Percentiles rank a stretch among this genome's conserved stretches.
These are phyloP conservation scores for Porites rus DNA, from an alignment of 92 coral and sea anemone genomes.

Conservation along the genomic window DNA sequence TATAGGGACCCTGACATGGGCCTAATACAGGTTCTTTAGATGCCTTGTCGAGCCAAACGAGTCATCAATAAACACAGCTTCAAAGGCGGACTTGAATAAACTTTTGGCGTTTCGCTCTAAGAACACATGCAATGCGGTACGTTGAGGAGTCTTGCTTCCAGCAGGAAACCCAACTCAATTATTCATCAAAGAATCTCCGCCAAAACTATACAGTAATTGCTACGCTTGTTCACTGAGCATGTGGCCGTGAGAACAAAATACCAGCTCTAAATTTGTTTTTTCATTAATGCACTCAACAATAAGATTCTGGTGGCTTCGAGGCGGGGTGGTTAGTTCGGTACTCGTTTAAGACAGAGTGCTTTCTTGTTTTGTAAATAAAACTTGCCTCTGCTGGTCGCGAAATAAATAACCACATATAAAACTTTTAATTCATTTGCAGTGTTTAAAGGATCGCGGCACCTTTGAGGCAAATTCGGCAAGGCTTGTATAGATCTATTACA, in stretches of 20 bases:
- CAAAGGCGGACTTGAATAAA: background rate
- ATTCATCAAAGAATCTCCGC: slow-evolving; percentile 49
- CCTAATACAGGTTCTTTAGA: too few species aligned
- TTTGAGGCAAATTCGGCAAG: slow-evolving; percentile 18
- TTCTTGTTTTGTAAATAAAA: background rate
- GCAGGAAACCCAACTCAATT: slow-evolving; percentile 50
- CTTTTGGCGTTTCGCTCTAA: slow-evolving; percentile 13
- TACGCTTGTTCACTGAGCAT: slow-evolving; percentile 3
- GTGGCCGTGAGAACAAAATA: slow-evolving; percentile 14
- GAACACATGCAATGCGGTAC: slow-evolving; percentile 9
- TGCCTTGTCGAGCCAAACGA: too few species aligned
- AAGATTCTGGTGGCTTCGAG: background rate
- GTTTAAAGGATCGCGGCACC: slow-evolving; percentile 24
- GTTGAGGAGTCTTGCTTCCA: slow-evolving; percentile 3
- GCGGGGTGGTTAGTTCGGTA: slow-evolving; percentile 31
- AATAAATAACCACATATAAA: slow-evolving; percentile 11
- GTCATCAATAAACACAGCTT: too few species aligned
- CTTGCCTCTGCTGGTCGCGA: slow-evolving; percentile 3
- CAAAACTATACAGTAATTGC: slow-evolving; percentile 23
- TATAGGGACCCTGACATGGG: too few species aligned
- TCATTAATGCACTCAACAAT: background rate
- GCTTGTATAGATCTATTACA: slow-evolving; percentile 14
- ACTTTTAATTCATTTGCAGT: slow-evolving; percentile 18
- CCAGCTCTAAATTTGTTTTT: slow-evolving; percentile 6
- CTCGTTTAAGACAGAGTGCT: slow-evolving; percentile 20